A percentile compares a stretch with the other conserved stretches of the same genome.
These are phyloP conservation scores for Parauchenoglanis ngamensis DNA, from an alignment of 2,797 vertebrate species.

Conservation along the genomic window DNA sequence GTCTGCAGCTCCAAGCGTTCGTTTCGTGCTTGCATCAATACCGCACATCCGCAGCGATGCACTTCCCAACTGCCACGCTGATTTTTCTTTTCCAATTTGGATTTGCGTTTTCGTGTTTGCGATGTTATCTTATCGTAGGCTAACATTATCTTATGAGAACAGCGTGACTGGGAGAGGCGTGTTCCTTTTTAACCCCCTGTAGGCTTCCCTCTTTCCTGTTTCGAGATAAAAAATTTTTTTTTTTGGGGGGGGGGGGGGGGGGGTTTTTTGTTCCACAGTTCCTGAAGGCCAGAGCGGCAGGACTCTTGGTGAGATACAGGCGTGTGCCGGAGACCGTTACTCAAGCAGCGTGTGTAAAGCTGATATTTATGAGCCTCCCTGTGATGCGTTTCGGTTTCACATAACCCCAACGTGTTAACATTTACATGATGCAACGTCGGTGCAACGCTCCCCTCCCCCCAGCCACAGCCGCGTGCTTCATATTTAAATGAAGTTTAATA, in stretches of 20 bases:
- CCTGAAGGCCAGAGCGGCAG: too few species aligned
- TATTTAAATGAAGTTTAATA: background rate
- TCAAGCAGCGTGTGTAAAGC: background rate
- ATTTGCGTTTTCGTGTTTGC: too few species aligned
- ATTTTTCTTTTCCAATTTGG: too few species aligned
- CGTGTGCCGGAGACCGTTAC: background rate
- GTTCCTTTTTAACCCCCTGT: background rate
- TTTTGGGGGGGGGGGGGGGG: too few species aligned
- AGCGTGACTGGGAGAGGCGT: background rate
- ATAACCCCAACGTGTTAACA: background rate
- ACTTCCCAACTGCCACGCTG: background rate
- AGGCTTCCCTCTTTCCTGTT: background rate
- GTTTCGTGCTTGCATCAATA: too few species aligned
- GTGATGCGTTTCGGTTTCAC: conserved; percentile 9
- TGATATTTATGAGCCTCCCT: background rate
- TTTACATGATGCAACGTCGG: conserved; percentile 6
- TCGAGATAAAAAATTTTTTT: background rate
- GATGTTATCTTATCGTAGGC: background rate
- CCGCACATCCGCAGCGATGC: too few species aligned
- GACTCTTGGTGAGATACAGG: too few species aligned
- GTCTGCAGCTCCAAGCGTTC: too few species aligned
- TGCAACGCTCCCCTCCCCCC: background rate
- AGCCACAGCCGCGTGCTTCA: background rate
- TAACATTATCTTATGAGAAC: background rate
- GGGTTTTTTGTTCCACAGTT: too few species aligned